Evolutionary conservation across 2,113 vertebrate genomes (phyloP).

Genomic region (Siniperca knerii): DNA sequence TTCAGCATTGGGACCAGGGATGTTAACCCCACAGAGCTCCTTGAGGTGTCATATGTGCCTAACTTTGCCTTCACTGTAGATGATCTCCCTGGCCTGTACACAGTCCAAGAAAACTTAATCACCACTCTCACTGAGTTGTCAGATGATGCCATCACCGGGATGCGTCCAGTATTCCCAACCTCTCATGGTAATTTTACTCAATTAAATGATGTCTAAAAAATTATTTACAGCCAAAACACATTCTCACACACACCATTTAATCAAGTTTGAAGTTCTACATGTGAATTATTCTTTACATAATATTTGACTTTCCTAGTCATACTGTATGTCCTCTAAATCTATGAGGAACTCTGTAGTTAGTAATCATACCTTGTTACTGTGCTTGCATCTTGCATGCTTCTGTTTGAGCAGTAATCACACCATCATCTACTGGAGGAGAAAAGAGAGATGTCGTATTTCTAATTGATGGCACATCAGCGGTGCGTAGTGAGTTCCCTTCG

Average conservation of each 20-base stretch:
- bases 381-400: slow-evolving; percentile 17
- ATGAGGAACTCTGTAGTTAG: not conserved
- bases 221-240: not conserved
- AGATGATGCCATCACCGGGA: slow-evolving; percentile 72
- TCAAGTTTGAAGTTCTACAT: not conserved
- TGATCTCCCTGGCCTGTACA: slow-evolving; percentile 87
- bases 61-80: slow-evolving; percentile 87
- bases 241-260: not conserved
- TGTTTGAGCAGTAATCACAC: slow-evolving; percentile 52
- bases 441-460: slow-evolving; percentile 95
- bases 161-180: slow-evolving; percentile 72
- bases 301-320: not conserved
- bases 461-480: slow-evolving; percentile 89
- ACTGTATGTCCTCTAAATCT: not conserved
- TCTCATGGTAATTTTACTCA: slow-evolving; percentile 70
- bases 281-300: not conserved
- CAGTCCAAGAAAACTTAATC: slow-evolving; percentile 83
- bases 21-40: slow-evolving; percentile 86
- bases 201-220: not conserved
- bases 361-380: slow-evolving; percentile 6
- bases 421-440: slow-evolving; percentile 62
- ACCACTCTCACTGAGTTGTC: slow-evolving; percentile 81
- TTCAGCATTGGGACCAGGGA: slow-evolving; percentile 92
- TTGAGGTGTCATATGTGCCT: slow-evolving; percentile 88
- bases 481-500: slow-evolving; percentile 85